Evolutionary conservation across 1,140 invertebrate genomes (phyloP).

Genomic region (Lordiphosa mommai): DNA sequence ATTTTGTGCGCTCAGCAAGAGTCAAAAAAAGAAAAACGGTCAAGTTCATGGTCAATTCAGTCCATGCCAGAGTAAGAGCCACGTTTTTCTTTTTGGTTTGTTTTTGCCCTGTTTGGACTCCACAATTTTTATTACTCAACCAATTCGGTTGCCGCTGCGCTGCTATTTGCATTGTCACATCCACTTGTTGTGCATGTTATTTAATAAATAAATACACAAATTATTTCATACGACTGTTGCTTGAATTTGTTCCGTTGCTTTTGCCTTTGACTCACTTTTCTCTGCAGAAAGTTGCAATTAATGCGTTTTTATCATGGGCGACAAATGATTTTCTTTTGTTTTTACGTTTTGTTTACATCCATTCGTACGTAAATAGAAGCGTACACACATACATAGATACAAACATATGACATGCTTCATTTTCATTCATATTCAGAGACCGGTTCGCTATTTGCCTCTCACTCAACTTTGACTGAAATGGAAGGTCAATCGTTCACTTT

Average conservation of each 20-base stretch:
- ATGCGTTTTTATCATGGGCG: slow-evolving; percentile 58
- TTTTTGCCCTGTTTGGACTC: slow-evolving; percentile 8
- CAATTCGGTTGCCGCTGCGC: slow-evolving; percentile 1
- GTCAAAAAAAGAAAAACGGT: slow-evolving; percentile 24
- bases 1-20: slow-evolving; percentile 23
- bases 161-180: slow-evolving; percentile 34
- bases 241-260: slow-evolving; percentile 2
- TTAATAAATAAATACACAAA: slow-evolving; percentile 31
- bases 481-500: not conserved
- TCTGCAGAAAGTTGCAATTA: slow-evolving; percentile 46
- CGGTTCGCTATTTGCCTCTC: slow-evolving; percentile 14
- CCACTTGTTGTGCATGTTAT: slow-evolving; percentile 40
- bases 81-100: slow-evolving; percentile 14
- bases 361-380: slow-evolving; percentile 56
- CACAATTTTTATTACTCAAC: slow-evolving; percentile 17
- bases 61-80: slow-evolving; percentile 8
- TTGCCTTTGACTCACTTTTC: not conserved
- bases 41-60: slow-evolving; percentile 63
- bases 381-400: slow-evolving; percentile 6
- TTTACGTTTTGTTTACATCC: slow-evolving; percentile 64
- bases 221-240: slow-evolving; percentile 19
- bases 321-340: slow-evolving; percentile 15
- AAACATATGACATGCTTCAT: slow-evolving; percentile 7
- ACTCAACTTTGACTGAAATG: slow-evolving; percentile 2
- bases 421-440: slow-evolving; percentile 29